These are phyloP conservation scores for Nephrocerus scutellatus DNA, from an alignment of 2,888 invertebrate genomes.

Conservation along the genomic window DNA sequence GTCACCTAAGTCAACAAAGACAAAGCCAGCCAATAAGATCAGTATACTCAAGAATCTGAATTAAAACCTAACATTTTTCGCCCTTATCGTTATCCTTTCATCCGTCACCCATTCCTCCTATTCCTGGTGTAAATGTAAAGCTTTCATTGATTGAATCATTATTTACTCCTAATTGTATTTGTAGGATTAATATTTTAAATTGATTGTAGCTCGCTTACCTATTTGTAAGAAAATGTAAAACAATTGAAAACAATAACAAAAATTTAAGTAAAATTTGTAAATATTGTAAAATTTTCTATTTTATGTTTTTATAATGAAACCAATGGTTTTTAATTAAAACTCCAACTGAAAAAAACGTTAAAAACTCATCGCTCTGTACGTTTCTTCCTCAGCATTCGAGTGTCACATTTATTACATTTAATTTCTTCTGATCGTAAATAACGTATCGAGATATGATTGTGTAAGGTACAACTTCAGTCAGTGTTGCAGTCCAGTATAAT, in stretches of 20 bases:
- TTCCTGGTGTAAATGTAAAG: conserved; percentile 21
- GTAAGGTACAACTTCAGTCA: too few relatives aligned
- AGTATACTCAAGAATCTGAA: too few relatives aligned
- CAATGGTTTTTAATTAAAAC: conserved; percentile 37
- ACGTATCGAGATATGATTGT: too few relatives aligned
- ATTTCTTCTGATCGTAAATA: too few relatives aligned
- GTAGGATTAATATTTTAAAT: conserved; percentile 7
- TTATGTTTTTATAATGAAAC: conserved; percentile 40
- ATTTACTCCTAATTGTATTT: conserved; percentile 3
- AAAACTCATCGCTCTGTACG: conserved; percentile 1
- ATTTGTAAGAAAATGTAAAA: conserved; percentile 20
- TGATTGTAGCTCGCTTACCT: conserved; percentile 15
- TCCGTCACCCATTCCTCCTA: conserved; percentile 17
- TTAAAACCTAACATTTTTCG: too few relatives aligned
- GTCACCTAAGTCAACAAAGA: too few relatives aligned
- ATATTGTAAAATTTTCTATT: conserved; percentile 41
- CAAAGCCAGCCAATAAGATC: too few relatives aligned
- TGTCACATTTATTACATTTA: too few relatives aligned
- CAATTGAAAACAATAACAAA: conserved; percentile 19
- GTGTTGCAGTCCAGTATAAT: too few relatives aligned
- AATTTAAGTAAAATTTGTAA: conserved; percentile 28
- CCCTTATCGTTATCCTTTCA: too few relatives aligned
- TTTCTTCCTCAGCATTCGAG: background rate
- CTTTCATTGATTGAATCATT: conserved; percentile 4
- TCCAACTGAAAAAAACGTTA: conserved; percentile 26